These are phyloP conservation scores for Mythimna ferrago DNA, from an alignment of 2,888 invertebrate genomes.

Conservation along the genomic window DNA sequence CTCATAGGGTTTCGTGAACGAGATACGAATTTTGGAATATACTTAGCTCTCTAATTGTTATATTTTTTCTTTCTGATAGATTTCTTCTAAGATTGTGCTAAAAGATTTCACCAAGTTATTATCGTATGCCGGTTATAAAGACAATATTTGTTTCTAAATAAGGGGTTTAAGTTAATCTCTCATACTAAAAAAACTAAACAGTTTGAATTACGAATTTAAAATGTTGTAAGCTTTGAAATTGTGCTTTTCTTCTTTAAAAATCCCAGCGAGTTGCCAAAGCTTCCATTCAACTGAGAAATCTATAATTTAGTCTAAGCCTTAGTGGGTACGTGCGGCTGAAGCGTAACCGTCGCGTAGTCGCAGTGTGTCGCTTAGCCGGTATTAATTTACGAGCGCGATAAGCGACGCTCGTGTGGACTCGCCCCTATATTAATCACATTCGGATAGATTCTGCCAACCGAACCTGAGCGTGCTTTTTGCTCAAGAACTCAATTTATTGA, in stretches of 20 bases:
- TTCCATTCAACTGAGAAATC: slow-evolving; percentile 22
- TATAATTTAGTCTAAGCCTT: slow-evolving; percentile 40
- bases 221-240: background rate
- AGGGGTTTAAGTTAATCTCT: too few relatives aligned
- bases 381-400: slow-evolving; percentile 65
- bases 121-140: too few relatives aligned
- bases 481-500: slow-evolving; percentile 18
- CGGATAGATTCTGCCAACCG: slow-evolving; percentile 24
- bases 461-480: slow-evolving; percentile 46
- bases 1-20: too few relatives aligned
- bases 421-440: slow-evolving; percentile 56
- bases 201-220: background rate
- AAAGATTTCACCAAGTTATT: background rate
- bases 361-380: slow-evolving; percentile 35
- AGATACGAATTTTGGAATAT: too few relatives aligned
- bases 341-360: slow-evolving; percentile 19
- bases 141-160: too few relatives aligned
- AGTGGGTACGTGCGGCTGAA: slow-evolving; percentile 32
- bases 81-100: too few relatives aligned
- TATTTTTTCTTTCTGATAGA: too few relatives aligned
- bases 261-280: background rate
- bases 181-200: too few relatives aligned
- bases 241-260: background rate
- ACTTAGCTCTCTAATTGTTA: too few relatives aligned
- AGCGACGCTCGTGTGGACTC: slow-evolving; percentile 43